These are phyloP conservation scores for Drosophila pseudoobscura DNA, from an alignment of 1,140 invertebrate species.

Conservation along the genomic window DNA sequence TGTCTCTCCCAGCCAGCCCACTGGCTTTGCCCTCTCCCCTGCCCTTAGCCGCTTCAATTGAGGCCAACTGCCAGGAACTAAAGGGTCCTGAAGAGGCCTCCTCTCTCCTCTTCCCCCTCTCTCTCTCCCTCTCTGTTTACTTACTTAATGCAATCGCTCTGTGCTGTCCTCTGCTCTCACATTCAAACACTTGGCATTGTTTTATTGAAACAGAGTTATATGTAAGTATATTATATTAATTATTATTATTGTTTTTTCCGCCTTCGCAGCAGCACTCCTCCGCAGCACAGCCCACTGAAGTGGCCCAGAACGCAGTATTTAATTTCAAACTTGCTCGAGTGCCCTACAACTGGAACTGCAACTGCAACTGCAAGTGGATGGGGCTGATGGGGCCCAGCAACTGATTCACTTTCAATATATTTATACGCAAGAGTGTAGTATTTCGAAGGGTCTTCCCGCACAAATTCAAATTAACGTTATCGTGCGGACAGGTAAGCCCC, in stretches of 20 bases:
- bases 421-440: not conserved
- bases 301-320: conserved; percentile 7
- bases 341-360: conserved; percentile 4
- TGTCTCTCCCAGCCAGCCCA: conserved; percentile 1
- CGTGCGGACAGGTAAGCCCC: conserved; percentile 24
- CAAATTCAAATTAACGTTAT: conserved; percentile 37
- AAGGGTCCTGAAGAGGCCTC: conserved; percentile 17
- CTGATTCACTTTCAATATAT: conserved; percentile 14
- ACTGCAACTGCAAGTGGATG: too few species aligned
- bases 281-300: not conserved
- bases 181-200: conserved; percentile 44
- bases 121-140: conserved; percentile 31
- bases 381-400: not conserved
- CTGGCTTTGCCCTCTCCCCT: too few species aligned
- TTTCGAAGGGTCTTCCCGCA: not conserved
- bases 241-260: not conserved
- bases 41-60: not conserved
- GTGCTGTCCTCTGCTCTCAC: conserved; percentile 23
- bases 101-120: conserved; percentile 8
- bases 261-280: not conserved
- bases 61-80: conserved; percentile 14
- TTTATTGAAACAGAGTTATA: conserved; percentile 39
- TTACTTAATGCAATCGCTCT: conserved; percentile 51
- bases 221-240: conserved; percentile 5
- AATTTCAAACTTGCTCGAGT: conserved; percentile 6